Base-by-base conservation (phyloP, 2,888 invertebrate genomes). In the Yponomeuta cagnagella region DNA sequence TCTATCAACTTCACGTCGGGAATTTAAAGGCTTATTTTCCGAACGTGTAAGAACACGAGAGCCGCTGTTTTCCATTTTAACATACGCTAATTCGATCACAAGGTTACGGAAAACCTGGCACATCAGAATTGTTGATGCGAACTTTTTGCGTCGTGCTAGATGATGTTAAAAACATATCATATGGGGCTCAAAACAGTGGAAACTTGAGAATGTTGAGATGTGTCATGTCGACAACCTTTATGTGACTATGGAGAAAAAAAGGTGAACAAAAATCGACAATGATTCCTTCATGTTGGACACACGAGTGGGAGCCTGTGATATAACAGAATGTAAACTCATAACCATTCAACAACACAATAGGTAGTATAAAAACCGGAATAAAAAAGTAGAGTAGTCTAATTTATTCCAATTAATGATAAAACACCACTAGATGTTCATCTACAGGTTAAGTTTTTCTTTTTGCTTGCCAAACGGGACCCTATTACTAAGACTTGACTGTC, bases 141-240 rank as follows among this genome's bases (percentile, higher is more conserved):
- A 80, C 80, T 86, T 89, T 90, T 88, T 88, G 88, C 88, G 83
- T 80, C 66, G 52, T 37, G 63, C 70, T 52, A 83, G 80, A 72
- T 66, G 70, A 88, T 90, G 87, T 88, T 82, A 89, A 78, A 90
- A 78, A 87, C 89, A 90, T 88, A 76, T 77, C 89, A 90, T 88
- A 76, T 78, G 85, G 77, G 85, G 80, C 82, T 82, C 77, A 80
- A 78, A 82, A 78, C 78, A 76, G 0, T 43, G 8, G 43, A 43
- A 43, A 43, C 43, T 43, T 43, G 43, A 43, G 43, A 43, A 43
- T 58, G 10, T 52, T 52, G 52, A 52, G 52, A 52, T 52, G 52
- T 58, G 12, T 12, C 52, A 81, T 82, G 90, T 88, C 88, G 85
- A 85, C 86, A 88, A 89, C 86, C 89, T 84, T 79, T 23, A 23